phyloP scores from a whole-genome alignment of 2,888 invertebrate genomes.

The Drosophila rubida region DNA sequence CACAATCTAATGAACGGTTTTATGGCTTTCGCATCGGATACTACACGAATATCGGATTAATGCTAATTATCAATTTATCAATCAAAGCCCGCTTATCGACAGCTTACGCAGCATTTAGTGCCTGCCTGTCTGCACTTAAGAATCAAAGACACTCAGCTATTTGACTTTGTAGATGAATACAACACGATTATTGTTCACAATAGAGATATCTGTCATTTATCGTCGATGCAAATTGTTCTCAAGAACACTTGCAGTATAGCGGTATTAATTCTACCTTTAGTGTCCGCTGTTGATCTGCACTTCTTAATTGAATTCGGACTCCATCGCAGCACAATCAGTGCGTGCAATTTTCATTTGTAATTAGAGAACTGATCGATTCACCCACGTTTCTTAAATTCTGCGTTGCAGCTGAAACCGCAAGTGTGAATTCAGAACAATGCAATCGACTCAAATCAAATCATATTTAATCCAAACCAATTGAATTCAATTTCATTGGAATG shows the following conservation, averaged over 20 bases:
- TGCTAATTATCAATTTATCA: slow-evolving; percentile 15
- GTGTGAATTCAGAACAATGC: slow-evolving; percentile 27
- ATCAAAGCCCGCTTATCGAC: slow-evolving; percentile 3
- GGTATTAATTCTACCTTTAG: too few relatives aligned
- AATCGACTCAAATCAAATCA: slow-evolving; percentile 30
- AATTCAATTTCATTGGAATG: slow-evolving; percentile 24
- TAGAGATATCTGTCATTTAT: background rate
- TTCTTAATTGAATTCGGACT: too few relatives aligned
- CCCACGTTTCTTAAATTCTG: background rate
- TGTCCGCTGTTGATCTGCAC: too few relatives aligned
- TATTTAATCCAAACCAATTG: slow-evolving; percentile 31
- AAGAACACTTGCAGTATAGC: too few relatives aligned
- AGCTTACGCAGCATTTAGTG: background rate
- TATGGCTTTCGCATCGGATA: slow-evolving; percentile 16
- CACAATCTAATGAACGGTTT: slow-evolving; percentile 43
- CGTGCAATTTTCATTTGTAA: background rate
- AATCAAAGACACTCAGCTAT: background rate
- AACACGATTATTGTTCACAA: background rate
- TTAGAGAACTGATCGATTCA: background rate
- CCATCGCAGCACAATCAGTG: too few relatives aligned
- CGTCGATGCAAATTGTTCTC: too few relatives aligned
- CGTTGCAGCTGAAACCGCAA: slow-evolving; percentile 23
- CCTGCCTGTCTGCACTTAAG: background rate
- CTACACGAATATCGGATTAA: slow-evolving; percentile 21
- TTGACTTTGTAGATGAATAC: background rate